A percentile compares a stretch with the other conserved stretches of the same genome.
phyloP scores from a whole-genome alignment of 2,888 invertebrate genomes.

The Apodemia mormo region DNA sequence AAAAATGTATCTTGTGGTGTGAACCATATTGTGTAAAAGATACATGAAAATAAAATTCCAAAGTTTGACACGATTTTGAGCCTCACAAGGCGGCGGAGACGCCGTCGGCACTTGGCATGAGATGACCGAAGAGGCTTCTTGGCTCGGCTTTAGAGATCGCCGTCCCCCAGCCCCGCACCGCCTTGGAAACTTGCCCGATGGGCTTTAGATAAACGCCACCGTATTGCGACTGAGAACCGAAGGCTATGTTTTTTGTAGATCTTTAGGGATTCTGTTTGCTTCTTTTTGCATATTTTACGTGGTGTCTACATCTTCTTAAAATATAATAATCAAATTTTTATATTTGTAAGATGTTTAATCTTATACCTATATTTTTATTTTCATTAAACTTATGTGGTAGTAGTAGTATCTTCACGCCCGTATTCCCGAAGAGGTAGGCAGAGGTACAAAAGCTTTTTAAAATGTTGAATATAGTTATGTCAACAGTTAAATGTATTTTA shows the following conservation, averaged over 20 bases:
- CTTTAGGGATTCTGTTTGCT: conserved; percentile 28
- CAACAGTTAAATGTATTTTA: no score
- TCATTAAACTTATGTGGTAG: no score
- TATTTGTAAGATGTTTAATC: not conserved
- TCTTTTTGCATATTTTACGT: not conserved
- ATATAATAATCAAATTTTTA: not conserved
- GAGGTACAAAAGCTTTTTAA: no score
- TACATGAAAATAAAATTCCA: conserved; percentile 21
- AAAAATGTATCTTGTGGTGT: not conserved
- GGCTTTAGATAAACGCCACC: conserved; percentile 61
- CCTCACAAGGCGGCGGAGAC: conserved; percentile 36
- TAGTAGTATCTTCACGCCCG: no score
- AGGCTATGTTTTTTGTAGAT: conserved; percentile 29
- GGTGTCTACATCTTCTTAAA: not conserved
- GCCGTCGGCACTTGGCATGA: conserved; percentile 54
- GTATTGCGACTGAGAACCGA: conserved; percentile 50
- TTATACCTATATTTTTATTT: not conserved
- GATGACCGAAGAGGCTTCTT: conserved; percentile 52
- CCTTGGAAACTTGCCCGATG: conserved; percentile 72
- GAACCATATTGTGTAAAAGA: not conserved
- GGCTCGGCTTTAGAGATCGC: conserved; percentile 49
- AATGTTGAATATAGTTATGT: no score
- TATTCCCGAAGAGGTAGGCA: no score
- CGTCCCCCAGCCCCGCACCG: conserved; percentile 48
- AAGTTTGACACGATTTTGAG: conserved; percentile 28